phyloP scores from a whole-genome alignment of 2,797 vertebrate species.

The Tarsius wallacei region DNA sequence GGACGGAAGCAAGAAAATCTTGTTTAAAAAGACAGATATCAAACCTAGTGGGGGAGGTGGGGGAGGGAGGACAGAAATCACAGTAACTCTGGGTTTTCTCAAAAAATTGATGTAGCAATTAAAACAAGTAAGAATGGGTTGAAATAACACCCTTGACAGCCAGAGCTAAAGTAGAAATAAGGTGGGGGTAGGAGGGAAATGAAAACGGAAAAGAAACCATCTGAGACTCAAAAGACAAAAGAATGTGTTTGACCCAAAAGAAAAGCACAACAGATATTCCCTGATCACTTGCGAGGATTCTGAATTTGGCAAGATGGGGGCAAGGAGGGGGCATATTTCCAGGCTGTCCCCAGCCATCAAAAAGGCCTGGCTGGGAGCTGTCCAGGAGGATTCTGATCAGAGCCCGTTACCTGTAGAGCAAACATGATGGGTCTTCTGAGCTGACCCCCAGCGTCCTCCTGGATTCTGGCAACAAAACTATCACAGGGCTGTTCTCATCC shows the following conservation, averaged over 20 bases:
- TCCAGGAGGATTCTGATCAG: not conserved
- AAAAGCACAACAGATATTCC: not conserved
- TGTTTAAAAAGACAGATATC: conserved; percentile 20
- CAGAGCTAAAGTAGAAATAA: not conserved
- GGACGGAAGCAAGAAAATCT: not conserved
- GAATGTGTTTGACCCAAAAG: not conserved
- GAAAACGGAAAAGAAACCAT: not conserved
- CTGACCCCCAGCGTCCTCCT: too few species aligned
- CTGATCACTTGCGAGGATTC: not conserved
- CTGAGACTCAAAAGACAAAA: not conserved
- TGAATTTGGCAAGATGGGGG: not conserved
- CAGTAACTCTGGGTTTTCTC: not conserved
- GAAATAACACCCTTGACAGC: conserved; percentile 5
- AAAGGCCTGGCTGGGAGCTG: not conserved
- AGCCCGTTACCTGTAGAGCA: not conserved
- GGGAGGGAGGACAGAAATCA: not conserved
- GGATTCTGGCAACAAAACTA: not conserved
- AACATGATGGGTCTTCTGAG: not conserved
- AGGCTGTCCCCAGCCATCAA: not conserved
- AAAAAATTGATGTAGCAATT: not conserved
- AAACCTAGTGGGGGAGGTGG: not conserved
- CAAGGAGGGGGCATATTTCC: not conserved
- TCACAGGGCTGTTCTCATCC: not conserved
- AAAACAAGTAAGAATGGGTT: conserved; percentile 18
- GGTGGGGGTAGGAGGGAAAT: too few species aligned